Base-by-base conservation (phyloP, 2,888 invertebrate genomes). In the Volucella bombylans region DNA sequence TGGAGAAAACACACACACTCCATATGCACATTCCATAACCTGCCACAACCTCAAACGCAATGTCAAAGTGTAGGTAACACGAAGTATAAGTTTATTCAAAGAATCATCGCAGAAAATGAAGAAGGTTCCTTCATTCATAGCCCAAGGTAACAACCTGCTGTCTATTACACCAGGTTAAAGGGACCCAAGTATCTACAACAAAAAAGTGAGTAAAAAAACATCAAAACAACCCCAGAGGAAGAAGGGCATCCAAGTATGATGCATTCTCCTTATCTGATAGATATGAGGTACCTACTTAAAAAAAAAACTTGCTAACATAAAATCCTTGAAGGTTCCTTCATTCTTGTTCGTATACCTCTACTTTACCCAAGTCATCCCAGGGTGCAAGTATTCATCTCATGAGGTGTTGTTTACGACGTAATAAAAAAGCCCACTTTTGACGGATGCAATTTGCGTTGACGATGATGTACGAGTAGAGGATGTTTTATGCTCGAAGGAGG, bases 401-500 rank as follows among this genome's bases (percentile, higher is more conserved):
- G 79, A 83, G 83, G 83, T 80, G 83, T 83, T 83, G 73, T 83
- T 83, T 83, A 83, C 61, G 79, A 68, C 64, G 64, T 49, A 68
- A 83, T 83, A 83, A 83, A 83, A 74, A 79, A 74, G 50, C 78
- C 83, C 79, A 73, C 73, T 83, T 80, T 80, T 83, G 83, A 83
- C 79, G 83, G 83, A 83, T 83, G 79, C 83, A 83, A 83, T 83
- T 83, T 83, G 83, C 79, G 68, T 73, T 83, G 79, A 83, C 82
- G 68, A 68, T 49, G 52, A 61, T 67, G 61, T 31, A n/a, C n/a
- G n/a, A n/a, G n/a, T n/a, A 38, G 38, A 47, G 39, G 67, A 50
- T 18, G 18, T 38, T 52, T 38, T 12, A 50, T 38, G 50, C 15
- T 65, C 54, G 57, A 38, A 38, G 52, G 18, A 52, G 39, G 15